Conservation (phyloP, 2,888 invertebrate genomes). For the Ecdyonurus torrentis region DNA sequence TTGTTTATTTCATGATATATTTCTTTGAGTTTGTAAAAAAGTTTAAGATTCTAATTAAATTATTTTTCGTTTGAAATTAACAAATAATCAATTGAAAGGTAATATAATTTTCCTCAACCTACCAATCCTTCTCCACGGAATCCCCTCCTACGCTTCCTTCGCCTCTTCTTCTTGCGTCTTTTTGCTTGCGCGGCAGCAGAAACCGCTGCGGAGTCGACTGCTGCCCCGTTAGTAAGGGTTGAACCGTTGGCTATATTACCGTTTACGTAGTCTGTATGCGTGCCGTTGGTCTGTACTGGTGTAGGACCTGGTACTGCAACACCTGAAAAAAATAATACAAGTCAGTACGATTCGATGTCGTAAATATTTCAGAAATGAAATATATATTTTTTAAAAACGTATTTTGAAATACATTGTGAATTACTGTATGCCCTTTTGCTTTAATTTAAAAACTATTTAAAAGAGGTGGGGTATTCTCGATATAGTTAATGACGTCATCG, state of each 20-base stretch:
- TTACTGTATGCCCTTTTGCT: no score
- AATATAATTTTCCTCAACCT: neutral
- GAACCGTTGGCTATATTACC: neutral
- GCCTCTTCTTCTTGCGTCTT: neutral
- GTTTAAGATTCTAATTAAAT: no score
- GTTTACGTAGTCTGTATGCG: neutral
- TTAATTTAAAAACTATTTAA: no score
- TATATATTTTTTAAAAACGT: no score
- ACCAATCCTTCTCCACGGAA: neutral
- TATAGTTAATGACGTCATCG: neutral
- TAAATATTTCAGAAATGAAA: no score
- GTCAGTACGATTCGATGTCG: no score
- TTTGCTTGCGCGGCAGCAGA: neutral
- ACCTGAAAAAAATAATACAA: neutral
- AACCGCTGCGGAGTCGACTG: neutral
- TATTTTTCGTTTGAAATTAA: no score
- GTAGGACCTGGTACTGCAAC: neutral
- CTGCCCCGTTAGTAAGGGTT: neutral
- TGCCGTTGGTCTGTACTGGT: neutral
- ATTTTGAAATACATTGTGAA: no score
- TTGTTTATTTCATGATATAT: no score
- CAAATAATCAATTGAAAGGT: neutral
- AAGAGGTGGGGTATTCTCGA: neutral
- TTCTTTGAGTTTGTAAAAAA: no score
- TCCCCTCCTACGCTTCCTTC: conserved; percentile 1